phyloP scores from a whole-genome alignment of 2,113 vertebrate species.

The Connochaetes taurinus region DNA sequence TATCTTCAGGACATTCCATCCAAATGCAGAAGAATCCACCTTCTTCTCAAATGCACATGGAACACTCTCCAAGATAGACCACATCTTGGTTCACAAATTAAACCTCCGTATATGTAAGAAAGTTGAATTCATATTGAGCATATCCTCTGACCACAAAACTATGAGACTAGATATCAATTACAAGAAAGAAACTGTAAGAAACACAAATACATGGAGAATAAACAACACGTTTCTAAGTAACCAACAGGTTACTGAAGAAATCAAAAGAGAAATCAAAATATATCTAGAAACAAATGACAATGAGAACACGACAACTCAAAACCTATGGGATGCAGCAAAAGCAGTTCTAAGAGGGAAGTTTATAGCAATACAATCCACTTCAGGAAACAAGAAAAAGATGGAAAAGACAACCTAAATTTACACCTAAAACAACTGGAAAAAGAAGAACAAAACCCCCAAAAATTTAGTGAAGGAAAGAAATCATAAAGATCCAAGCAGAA shows the following conservation, averaged over 20 bases:
- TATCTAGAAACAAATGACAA: background rate
- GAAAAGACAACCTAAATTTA: background rate
- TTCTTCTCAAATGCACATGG: background rate
- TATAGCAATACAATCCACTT: background rate
- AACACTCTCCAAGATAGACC: background rate
- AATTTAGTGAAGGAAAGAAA: background rate
- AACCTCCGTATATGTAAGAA: background rate
- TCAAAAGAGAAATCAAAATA: background rate
- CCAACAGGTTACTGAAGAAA: background rate
- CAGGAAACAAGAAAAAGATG: background rate
- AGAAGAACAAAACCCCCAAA: background rate
- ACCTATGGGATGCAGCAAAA: background rate
- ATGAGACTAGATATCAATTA: background rate
- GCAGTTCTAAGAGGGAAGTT: background rate
- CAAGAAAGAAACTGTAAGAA: background rate
- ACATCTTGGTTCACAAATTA: background rate
- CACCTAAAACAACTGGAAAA: background rate
- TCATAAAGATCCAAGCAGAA: background rate
- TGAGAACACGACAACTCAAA: background rate
- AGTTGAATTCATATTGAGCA: background rate
- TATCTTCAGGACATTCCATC: background rate
- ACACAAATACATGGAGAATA: background rate
- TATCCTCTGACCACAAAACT: background rate
- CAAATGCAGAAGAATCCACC: background rate
- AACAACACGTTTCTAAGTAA: background rate